Percentiles rank a stretch among this genome's conserved stretches.
phyloP scores from a whole-genome alignment of 1,140 invertebrate species.

The Linepithema humile region DNA sequence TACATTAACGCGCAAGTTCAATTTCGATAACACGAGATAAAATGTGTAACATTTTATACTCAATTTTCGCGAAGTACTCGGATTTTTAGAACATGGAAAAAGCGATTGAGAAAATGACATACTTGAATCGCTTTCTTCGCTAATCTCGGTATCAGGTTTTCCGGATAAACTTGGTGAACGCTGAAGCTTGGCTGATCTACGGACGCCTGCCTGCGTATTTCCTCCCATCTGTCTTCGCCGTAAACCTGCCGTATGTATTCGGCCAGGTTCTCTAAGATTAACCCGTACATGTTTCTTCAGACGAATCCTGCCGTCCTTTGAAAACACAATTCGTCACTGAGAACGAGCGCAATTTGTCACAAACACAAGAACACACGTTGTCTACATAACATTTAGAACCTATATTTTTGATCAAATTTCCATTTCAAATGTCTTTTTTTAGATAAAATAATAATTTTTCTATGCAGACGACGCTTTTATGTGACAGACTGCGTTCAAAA shows the following conservation, averaged over 20 bases:
- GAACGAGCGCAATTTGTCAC: background rate
- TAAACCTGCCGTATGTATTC: constrained; percentile 95
- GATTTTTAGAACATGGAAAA: background rate
- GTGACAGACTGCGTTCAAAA: background rate
- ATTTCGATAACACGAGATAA: too few relatives aligned
- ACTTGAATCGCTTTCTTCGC: constrained; percentile 94
- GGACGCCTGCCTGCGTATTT: constrained; percentile 91
- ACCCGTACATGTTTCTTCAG: constrained; percentile 93
- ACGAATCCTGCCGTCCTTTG: constrained; percentile 43
- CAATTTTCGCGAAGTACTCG: too few relatives aligned
- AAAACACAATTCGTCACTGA: constrained; percentile 23
- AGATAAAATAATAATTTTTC: too few relatives aligned
- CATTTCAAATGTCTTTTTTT: too few relatives aligned
- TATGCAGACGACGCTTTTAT: background rate
- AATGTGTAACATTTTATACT: too few relatives aligned
- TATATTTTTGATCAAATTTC: background rate
- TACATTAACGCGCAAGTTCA: too few relatives aligned
- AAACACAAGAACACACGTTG: background rate
- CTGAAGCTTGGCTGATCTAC: constrained; percentile 95
- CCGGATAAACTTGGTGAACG: constrained; percentile 96
- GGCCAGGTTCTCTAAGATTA: constrained; percentile 96
- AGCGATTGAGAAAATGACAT: constrained; percentile 59
- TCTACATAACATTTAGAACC: background rate
- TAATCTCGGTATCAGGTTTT: constrained; percentile 93
- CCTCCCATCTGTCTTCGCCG: constrained; percentile 96